Evolutionary conservation across 2,888 invertebrate genomes (phyloP), one percentile per base, ranked within the genome.

Genomic region (Eledona agricola): DNA sequence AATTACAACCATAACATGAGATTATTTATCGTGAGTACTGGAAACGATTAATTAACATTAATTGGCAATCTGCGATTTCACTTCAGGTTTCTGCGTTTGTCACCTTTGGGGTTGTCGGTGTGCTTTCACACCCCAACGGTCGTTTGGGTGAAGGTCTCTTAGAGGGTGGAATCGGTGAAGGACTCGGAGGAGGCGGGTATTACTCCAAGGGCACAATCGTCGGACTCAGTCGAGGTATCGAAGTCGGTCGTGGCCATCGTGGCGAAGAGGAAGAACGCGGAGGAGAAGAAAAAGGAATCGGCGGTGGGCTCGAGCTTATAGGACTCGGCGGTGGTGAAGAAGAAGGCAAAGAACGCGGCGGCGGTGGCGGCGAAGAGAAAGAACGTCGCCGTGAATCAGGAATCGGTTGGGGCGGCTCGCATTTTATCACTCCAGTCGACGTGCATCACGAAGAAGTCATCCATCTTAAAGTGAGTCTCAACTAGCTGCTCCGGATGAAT

Each of bases 351-450:
- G 22, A 53, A 6, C 13, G 20, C 5, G 54, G 52, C 10, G 23
- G 40, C n/a, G 51, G 55, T n/a, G 59, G 53, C 2, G 40, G 51
- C 5, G 58, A 59, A 25, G 63, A 55, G 5, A 37, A 43, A 10
- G 50, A 54, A 7, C 9, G 7, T n/a, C 19, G 7, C 11, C 10
- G 11, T 7, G 51, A 40, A 10, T 9, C 31, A 55, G 6, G 59
- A 51, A 52, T 63, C 12, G 67, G 67, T 7, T 67, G 64, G 16
- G 59, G 58, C 9, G 66, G 69, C 25, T 67, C 69, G 1, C 31
- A 67, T 55, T 69, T 69, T 42, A 52, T 59, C 28, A 72, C 67
- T 26, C 71, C 69, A 23, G 70, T 70, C 2, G 70, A 71, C 53
- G 54, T 67, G 1, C 67, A 71, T 32, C 67, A 72, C 28, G 72